Evolutionary conservation across 2,888 invertebrate genomes (phyloP).

Genomic region (Elgonia sp.): DNA sequence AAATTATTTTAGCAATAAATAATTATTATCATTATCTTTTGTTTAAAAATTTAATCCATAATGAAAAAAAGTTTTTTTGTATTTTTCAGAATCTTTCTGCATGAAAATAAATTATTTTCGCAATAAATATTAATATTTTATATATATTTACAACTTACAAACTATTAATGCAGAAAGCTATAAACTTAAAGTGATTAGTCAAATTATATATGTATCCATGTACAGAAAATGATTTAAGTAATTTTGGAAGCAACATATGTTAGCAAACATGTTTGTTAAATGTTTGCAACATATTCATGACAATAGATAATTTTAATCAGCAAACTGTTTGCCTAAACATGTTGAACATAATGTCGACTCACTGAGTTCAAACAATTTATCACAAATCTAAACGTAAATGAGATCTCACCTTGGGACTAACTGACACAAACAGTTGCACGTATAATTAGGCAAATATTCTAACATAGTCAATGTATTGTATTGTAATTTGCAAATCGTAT

Average conservation of each 20-base stretch:
- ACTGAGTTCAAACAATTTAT: slow-evolving; percentile 62
- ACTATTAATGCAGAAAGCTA: not conserved
- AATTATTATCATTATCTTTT: too few species aligned
- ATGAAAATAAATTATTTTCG: too few species aligned
- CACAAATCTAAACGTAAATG: slow-evolving; percentile 60
- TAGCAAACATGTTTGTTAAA: slow-evolving; percentile 31
- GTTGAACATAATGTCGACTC: slow-evolving; percentile 43
- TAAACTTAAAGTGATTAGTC: slow-evolving; percentile 5
- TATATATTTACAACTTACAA: too few species aligned
- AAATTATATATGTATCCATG: slow-evolving; percentile 6
- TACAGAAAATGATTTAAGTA: slow-evolving; percentile 32
- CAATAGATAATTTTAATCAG: slow-evolving; percentile 58
- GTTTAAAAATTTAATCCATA: too few species aligned
- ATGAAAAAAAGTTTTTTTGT: too few species aligned
- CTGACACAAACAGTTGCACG: slow-evolving; percentile 67
- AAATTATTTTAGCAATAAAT: too few species aligned
- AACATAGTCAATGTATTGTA: slow-evolving; percentile 20
- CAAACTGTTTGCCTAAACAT: slow-evolving; percentile 45
- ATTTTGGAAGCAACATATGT: slow-evolving; percentile 18
- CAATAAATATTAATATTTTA: too few species aligned
- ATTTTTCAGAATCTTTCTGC: too few species aligned
- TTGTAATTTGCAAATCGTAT: slow-evolving; percentile 8
- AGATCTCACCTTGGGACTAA: slow-evolving; percentile 62
- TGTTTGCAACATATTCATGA: slow-evolving; percentile 36
- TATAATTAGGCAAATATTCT: slow-evolving; percentile 61